phyloP scores from a whole-genome alignment of 2,888 invertebrate species.

The Torymus auratus region DNA sequence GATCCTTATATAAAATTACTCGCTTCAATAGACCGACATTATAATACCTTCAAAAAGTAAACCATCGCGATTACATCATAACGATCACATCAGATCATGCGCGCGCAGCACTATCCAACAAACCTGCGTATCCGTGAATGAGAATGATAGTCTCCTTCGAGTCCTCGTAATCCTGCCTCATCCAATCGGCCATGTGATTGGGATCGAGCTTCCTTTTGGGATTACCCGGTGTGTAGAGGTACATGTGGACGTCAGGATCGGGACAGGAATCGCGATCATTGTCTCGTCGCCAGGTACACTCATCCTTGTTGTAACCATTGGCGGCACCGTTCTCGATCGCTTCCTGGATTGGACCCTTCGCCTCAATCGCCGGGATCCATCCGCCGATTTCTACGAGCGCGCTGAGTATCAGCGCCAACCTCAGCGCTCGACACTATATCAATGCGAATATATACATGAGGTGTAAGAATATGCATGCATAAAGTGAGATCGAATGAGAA shows the following conservation, averaged over 20 bases:
- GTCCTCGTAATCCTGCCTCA: slow-evolving; percentile 84
- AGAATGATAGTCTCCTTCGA: slow-evolving; percentile 84
- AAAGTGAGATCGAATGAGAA: too few relatives aligned
- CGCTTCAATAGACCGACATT: too few relatives aligned
- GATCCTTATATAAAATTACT: too few relatives aligned
- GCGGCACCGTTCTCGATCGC: slow-evolving; percentile 76
- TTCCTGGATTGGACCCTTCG: slow-evolving; percentile 72
- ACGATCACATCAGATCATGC: too few relatives aligned
- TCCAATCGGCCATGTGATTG: slow-evolving; percentile 79
- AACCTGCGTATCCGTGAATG: slow-evolving; percentile 86
- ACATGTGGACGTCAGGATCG: slow-evolving; percentile 83
- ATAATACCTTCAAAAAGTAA: too few relatives aligned
- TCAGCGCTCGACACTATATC: background rate
- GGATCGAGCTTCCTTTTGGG: slow-evolving; percentile 71
- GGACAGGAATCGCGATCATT: slow-evolving; percentile 84
- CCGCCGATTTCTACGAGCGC: background rate
- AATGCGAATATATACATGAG: too few relatives aligned
- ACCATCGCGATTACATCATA: too few relatives aligned
- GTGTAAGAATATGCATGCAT: too few relatives aligned
- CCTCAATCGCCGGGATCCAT: background rate
- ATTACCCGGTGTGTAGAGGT: slow-evolving; percentile 81
- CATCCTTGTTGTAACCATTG: slow-evolving; percentile 80
- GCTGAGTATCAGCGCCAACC: background rate
- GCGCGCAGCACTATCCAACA: background rate
- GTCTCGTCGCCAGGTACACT: slow-evolving; percentile 84